phyloP scores from a whole-genome alignment of 2,113 vertebrate genomes.

The Trogon surrucura region DNA sequence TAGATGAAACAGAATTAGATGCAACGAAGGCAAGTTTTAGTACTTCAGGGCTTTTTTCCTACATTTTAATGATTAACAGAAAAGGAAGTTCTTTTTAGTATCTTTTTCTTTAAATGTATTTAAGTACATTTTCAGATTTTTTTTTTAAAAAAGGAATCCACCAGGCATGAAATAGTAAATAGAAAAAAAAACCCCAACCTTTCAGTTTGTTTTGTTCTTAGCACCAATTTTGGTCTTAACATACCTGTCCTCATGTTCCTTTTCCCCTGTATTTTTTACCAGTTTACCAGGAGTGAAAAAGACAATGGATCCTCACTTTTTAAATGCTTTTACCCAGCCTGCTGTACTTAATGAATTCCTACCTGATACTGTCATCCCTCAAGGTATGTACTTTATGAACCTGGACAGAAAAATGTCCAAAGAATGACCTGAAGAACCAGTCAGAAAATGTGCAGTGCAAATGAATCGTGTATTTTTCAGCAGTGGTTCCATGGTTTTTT shows the following conservation, averaged over 20 bases:
- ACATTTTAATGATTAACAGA: neutral
- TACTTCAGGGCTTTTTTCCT: neutral
- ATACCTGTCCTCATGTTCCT: neutral
- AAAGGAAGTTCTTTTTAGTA: neutral
- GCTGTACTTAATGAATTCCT: neutral
- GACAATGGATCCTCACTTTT: slow-evolving; percentile 59
- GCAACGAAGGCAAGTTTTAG: neutral
- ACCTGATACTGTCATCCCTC: neutral
- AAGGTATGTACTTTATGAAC: slow-evolving; percentile 35
- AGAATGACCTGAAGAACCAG: neutral
- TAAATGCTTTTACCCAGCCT: slow-evolving; percentile 46
- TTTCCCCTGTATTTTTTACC: neutral
- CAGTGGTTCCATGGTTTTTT: neutral
- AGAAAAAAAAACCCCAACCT: rapidly evolving
- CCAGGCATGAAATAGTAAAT: neutral
- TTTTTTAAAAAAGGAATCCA: neutral
- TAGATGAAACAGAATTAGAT: neutral
- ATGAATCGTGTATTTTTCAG: neutral
- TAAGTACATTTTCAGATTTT: neutral
- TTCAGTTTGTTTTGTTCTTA: neutral
- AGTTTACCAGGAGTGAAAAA: neutral
- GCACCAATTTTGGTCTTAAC: neutral
- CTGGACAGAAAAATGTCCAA: neutral
- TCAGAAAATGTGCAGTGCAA: neutral
- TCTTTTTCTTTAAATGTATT: neutral